Percentiles rank a stretch among this genome's conserved stretches.
Conservation (phyloP, 2,888 invertebrate species). For the Ischnura elegans region DNA sequence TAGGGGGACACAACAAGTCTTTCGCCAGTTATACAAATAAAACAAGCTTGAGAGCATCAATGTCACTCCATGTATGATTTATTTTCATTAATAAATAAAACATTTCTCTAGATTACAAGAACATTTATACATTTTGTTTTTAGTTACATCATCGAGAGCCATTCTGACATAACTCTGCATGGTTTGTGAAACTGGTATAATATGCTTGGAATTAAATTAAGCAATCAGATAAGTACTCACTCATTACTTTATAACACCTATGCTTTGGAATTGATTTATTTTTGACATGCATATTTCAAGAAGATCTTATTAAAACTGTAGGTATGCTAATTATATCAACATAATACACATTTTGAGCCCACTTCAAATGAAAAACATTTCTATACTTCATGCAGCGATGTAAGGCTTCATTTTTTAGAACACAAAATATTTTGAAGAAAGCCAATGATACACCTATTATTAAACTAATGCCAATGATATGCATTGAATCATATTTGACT, state of each 20-base stretch:
- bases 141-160: constrained; percentile 42
- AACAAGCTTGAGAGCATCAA: no score
- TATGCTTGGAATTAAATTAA: constrained; percentile 57
- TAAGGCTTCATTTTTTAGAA: background rate
- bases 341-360: constrained; percentile 15
- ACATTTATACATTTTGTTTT: constrained; percentile 57
- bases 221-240: constrained; percentile 53
- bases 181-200: constrained; percentile 11
- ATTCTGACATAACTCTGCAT: constrained; percentile 29
- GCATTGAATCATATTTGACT: constrained; percentile 37
- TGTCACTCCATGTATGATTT: constrained; percentile 43
- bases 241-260: constrained; percentile 53
- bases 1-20: no score
- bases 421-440: background rate
- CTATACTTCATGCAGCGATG: background rate
- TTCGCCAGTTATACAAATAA: no score
- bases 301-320: constrained; percentile 43
- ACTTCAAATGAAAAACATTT: background rate
- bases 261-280: constrained; percentile 33
- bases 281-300: constrained; percentile 13
- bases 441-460: constrained; percentile 1
- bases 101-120: constrained; percentile 53
- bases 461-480: constrained; percentile 51
- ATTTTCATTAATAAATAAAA: constrained; percentile 66
- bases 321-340: background rate